A percentile compares a stretch with the other conserved stretches of the same genome.
Conservation (phyloP, 2,888 invertebrate species). For the Phalera bucephala region DNA sequence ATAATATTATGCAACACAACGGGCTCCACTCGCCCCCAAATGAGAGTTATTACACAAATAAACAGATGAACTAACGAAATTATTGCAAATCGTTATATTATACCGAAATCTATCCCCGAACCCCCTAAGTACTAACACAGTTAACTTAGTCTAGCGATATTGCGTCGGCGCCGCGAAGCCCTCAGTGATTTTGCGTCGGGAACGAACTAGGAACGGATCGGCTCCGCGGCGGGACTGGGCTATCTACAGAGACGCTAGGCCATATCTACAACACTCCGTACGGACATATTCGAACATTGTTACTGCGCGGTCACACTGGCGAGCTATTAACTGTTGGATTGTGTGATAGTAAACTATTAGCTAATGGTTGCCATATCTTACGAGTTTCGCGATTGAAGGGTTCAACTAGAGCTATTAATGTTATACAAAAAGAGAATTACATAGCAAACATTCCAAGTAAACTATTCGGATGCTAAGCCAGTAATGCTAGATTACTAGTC, state of each 20-base stretch:
- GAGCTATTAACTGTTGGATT: too few relatives aligned
- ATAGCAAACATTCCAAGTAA: too few relatives aligned
- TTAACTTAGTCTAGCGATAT: constrained; percentile 50
- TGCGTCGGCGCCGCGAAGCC: constrained; percentile 13
- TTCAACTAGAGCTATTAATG: too few relatives aligned
- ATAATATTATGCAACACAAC: constrained; percentile 51
- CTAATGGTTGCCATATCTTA: too few relatives aligned
- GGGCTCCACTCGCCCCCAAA: constrained; percentile 31
- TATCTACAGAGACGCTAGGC: constrained; percentile 43
- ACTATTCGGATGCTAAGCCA: too few relatives aligned
- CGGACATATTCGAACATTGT: constrained; percentile 22
- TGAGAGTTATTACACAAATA: constrained; percentile 36
- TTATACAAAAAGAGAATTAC: too few relatives aligned
- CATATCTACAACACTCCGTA: constrained; percentile 38
- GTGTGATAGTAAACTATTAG: too few relatives aligned
- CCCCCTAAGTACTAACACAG: constrained; percentile 71
- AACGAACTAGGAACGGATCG: not conserved
- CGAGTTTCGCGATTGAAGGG: too few relatives aligned
- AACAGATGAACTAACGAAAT: constrained; percentile 40
- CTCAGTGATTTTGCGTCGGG: too few relatives aligned
- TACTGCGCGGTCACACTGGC: too few relatives aligned
- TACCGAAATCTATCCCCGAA: constrained; percentile 50
- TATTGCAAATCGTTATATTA: constrained; percentile 57
- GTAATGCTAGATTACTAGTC: too few relatives aligned
- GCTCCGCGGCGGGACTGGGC: constrained; percentile 21